Conservation (phyloP, 1,140 invertebrate genomes). For the Drosophila elegans region DNA sequence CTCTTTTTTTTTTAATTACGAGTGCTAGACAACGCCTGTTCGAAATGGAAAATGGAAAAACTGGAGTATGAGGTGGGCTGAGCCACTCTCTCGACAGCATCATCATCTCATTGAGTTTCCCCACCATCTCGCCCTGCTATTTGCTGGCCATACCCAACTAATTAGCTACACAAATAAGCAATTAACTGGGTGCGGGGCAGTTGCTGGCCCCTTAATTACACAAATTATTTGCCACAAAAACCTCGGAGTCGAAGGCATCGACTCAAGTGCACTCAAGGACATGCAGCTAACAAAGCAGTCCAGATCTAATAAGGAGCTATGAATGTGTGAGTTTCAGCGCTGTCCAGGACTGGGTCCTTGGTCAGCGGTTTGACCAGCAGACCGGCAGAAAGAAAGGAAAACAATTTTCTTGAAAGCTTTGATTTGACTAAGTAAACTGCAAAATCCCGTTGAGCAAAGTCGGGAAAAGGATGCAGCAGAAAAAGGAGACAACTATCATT, state of each 20-base stretch:
- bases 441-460: slow-evolving; percentile 43
- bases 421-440: slow-evolving; percentile 81
- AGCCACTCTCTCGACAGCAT: slow-evolving; percentile 16
- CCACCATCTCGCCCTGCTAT: slow-evolving; percentile 33
- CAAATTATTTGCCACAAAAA: slow-evolving; percentile 63
- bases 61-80: slow-evolving; percentile 7
- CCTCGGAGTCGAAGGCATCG: slow-evolving; percentile 29
- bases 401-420: slow-evolving; percentile 80
- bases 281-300: slow-evolving; percentile 48
- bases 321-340: slow-evolving; percentile 2
- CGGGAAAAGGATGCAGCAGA: slow-evolving; percentile 23
- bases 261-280: slow-evolving; percentile 44
- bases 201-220: slow-evolving; percentile 60
- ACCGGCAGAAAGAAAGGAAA: slow-evolving; percentile 54
- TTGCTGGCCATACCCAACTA: slow-evolving; percentile 55
- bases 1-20: slow-evolving; percentile 70
- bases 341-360: slow-evolving; percentile 20
- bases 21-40: slow-evolving; percentile 35
- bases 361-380: slow-evolving; percentile 43
- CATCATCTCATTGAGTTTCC: neutral
- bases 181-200: slow-evolving; percentile 29
- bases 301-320: slow-evolving; percentile 14
- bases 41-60: slow-evolving; percentile 3
- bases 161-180: slow-evolving; percentile 61
- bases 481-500: slow-evolving; percentile 64